Base-by-base conservation (phyloP, 2,888 invertebrate genomes). In the Lagria hirta region DNA sequence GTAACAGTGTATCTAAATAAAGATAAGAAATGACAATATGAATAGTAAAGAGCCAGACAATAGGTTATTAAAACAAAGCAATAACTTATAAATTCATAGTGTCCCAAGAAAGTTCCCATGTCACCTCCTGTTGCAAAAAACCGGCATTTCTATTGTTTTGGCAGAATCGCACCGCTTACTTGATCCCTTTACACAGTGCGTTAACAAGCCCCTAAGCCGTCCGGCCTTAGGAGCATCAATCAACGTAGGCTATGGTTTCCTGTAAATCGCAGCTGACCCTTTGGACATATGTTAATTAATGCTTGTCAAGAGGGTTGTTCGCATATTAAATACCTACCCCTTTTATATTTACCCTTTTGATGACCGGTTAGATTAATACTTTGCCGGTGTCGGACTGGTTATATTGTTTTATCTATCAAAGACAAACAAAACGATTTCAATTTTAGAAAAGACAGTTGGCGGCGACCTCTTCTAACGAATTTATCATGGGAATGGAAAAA, bases 61-160 rank as follows among this genome's bases (percentile, higher is more conserved):
- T n/a, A n/a, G n/a, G n/a, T n/a, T n/a, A n/a, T n/a, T n/a, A n/a
- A n/a, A n/a, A n/a, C n/a, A n/a, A n/a, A n/a, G n/a, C n/a, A n/a
- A n/a, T n/a, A n/a, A n/a, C n/a, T n/a, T n/a, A n/a, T n/a, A n/a
- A n/a, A n/a, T n/a, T n/a, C n/a, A n/a, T n/a, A n/a, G n/a, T n/a
- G n/a, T n/a, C n/a, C n/a, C n/a, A n/a, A n/a, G n/a, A n/a, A n/a
- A n/a, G 49, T 49, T 49, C 49, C 49, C 49, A 49, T 49, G 49
- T 49, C 49, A 43, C 33, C 33, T 34, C 21, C 37, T 51, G 52
- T 55, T 46, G 58, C 60, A 65, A 64, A 64, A 65, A 65, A 61
- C 60, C 60, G 65, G 54, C 58, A 59, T 58, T 17, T 32, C 61
- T 61, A 62, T 65, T 61, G 64, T 65, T 61, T 65, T 57, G 54